These are phyloP conservation scores for Leucophenga maculata DNA, from an alignment of 2,888 invertebrate genomes.

Conservation along the genomic window DNA sequence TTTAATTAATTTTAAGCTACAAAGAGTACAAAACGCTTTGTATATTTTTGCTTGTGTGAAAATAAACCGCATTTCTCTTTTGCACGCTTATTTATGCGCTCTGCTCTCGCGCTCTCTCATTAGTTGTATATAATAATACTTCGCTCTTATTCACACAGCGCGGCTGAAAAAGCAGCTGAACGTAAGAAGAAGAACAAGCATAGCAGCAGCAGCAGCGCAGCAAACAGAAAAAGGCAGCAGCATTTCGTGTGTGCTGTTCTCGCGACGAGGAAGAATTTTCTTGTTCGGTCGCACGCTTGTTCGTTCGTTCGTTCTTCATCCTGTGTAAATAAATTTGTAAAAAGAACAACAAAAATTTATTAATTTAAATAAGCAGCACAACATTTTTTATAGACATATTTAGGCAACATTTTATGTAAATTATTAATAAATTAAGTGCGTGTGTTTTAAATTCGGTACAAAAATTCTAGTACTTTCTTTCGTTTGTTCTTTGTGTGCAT, in stretches of 20 bases:
- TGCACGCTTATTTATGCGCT: neutral
- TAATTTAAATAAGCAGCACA: conserved; percentile 4
- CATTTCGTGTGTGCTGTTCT: conserved; percentile 22
- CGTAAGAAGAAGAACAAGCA: conserved; percentile 10
- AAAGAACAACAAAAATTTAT: conserved; percentile 14
- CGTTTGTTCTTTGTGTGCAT: neutral
- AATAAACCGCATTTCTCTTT: neutral
- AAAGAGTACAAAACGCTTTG: neutral
- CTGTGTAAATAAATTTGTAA: conserved; percentile 26
- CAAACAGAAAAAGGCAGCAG: neutral
- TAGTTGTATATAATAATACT: neutral
- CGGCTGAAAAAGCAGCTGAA: neutral
- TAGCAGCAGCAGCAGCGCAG: neutral
- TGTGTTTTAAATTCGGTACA: neutral
- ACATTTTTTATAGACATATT: conserved; percentile 1
- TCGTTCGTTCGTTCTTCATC: conserved; percentile 22
- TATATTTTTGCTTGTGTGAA: neutral
- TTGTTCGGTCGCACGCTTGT: conserved; percentile 17
- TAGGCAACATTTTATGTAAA: conserved; percentile 1
- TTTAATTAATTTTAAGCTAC: neutral
- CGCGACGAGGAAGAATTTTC: conserved; percentile 21
- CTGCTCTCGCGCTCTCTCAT: neutral
- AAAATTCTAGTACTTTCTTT: neutral
- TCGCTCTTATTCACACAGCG: neutral
- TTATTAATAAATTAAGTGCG: conserved; percentile 1